Base-by-base conservation (phyloP, 1,140 invertebrate genomes). In the Drosophila gunungcola region DNA sequence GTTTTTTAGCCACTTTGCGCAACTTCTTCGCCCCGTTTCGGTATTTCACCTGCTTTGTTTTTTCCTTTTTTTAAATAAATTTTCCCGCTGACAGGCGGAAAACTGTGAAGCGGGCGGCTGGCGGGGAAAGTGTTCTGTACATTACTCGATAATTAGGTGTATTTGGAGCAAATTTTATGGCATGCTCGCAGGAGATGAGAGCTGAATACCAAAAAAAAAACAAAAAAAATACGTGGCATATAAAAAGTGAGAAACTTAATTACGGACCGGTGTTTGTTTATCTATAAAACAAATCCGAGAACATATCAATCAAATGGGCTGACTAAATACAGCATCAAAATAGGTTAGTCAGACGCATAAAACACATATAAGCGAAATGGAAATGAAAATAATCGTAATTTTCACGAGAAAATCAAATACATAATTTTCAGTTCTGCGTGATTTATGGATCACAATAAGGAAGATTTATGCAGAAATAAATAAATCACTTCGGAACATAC, bases 11-110 rank as follows among this genome's bases (percentile, higher is more conserved):
- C 67, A 78, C 81, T 79, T 57, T 86, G 81, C 67, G 68, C 77
- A 85, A 85, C 81, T 60, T 38, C 58, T 62, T 78, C 49, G 46
- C 43, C 48, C 46, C 36, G 21, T 39, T 58, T 67, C 38, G 13
- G 16, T 13, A 13, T 55, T 53, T 58, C 25, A 36, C 9, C 21
- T 5, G 45, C 45, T 56, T 41, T 25, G 61, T 42, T 61, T 53
- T 43, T 58, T 45, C 27, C n/a, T 25, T 73, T 25, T 73, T 36
- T 42, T 2, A 56, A 27, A 81, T 85, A 82, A 88, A 86, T 86
- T 78, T 62, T 57, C 46, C 36, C 46, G 75, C 74, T 82, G 82
- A 86, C 79, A 86, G 82, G 41, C 52, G n/a, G 29, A 48, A 55
- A 46, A 32, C 32, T 34, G 10, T 34, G 29, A 4, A 13, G 13